These are phyloP conservation scores for Gobio occitaniae DNA, from an alignment of 2,797 vertebrate genomes.

Conservation along the genomic window DNA sequence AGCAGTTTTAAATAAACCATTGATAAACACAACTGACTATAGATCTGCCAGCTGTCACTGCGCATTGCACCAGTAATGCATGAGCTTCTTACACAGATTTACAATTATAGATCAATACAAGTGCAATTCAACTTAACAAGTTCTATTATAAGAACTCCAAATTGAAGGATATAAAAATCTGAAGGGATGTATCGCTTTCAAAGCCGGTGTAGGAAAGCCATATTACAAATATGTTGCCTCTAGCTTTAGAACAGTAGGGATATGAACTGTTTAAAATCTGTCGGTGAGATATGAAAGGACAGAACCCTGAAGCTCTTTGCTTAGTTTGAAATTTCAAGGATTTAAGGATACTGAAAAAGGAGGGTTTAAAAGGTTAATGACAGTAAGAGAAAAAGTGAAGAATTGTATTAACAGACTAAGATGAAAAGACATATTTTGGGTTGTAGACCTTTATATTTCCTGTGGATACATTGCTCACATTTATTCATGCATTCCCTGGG, in stretches of 20 bases:
- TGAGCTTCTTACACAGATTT: neutral
- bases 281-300: conserved; percentile 9
- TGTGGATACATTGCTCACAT: neutral
- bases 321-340: conserved; percentile 23
- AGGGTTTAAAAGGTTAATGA: neutral
- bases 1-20: neutral
- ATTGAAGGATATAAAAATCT: neutral
- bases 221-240: conserved; percentile 21
- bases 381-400: neutral
- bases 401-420: neutral
- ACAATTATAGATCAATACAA: neutral
- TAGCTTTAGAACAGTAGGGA: neutral
- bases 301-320: neutral
- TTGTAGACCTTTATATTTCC: neutral
- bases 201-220: neutral
- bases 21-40: neutral
- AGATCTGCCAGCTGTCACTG: neutral
- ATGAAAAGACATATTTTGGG: neutral
- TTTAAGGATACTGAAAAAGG: neutral
- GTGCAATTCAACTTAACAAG: conserved; percentile 14
- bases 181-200: conserved; percentile 6
- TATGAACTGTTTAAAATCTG: conserved; percentile 28
- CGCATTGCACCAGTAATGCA: neutral
- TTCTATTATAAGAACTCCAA: neutral
- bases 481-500: conserved; percentile 25